Conservation (phyloP, 2,113 vertebrate genomes). For the Sarotherodon lohbergeri region DNA sequence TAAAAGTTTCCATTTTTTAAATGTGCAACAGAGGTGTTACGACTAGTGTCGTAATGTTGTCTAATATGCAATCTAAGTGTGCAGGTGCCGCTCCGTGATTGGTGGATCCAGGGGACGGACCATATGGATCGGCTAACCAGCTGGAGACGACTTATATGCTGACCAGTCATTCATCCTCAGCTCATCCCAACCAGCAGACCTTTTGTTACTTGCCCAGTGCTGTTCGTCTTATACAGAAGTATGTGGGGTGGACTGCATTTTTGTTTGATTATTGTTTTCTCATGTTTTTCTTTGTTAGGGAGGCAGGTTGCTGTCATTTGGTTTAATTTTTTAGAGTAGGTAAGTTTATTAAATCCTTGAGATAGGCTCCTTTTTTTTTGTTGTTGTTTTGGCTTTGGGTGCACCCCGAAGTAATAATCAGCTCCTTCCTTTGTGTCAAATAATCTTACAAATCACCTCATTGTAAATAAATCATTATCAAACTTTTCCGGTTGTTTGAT, state of each 20-base stretch:
- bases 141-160: too few relatives aligned
- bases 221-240: background rate
- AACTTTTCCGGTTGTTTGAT: background rate
- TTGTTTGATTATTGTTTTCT: background rate
- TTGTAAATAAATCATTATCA: background rate
- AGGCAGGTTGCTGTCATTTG: background rate
- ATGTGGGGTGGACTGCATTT: background rate
- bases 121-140: too few relatives aligned
- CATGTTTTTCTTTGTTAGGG: background rate
- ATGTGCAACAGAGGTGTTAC: too few relatives aligned
- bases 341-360: background rate
- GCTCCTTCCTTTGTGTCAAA: background rate
- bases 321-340: fast-evolving
- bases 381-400: background rate
- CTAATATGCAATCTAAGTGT: too few relatives aligned
- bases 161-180: background rate
- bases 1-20: too few relatives aligned
- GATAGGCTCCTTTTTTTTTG: background rate
- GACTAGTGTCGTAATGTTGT: too few relatives aligned
- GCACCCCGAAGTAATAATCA: background rate
- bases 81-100: too few relatives aligned
- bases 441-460: background rate
- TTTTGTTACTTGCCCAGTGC: background rate
- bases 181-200: background rate
- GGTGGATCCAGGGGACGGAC: too few relatives aligned